These are phyloP conservation scores for Patella depressa DNA, from an alignment of 2,888 invertebrate species.

Conservation along the genomic window DNA sequence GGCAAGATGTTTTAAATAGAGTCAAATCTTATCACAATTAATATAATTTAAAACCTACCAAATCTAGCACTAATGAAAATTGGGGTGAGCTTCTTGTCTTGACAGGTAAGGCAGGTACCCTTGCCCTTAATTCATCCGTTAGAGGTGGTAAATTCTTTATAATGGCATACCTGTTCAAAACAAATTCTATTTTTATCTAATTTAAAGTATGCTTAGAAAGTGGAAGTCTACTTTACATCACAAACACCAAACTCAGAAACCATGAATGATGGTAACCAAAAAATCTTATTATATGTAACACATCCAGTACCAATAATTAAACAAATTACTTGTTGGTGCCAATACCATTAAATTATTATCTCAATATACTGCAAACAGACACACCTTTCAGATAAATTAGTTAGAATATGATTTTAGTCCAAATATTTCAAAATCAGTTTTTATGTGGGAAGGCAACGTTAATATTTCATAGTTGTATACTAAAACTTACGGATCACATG, in stretches of 20 bases:
- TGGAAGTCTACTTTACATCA: too few species aligned
- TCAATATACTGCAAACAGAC: constrained; percentile 6
- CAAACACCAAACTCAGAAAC: too few species aligned
- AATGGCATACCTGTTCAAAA: constrained; percentile 74
- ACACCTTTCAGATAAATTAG: background rate
- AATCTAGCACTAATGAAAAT: constrained; percentile 82
- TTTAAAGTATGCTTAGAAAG: too few species aligned
- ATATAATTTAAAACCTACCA: constrained; percentile 76
- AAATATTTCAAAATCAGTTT: too few species aligned
- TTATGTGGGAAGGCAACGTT: too few species aligned
- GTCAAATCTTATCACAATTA: background rate
- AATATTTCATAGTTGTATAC: too few species aligned
- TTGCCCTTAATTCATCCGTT: constrained; percentile 82
- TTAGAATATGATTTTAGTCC: too few species aligned
- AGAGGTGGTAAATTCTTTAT: constrained; percentile 91
- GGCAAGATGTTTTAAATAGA: background rate
- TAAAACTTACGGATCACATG: constrained; percentile 82
- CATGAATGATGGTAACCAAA: too few species aligned
- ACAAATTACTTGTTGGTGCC: background rate
- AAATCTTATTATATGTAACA: too few species aligned
- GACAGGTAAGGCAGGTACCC: constrained; percentile 82
- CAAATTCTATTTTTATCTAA: too few species aligned
- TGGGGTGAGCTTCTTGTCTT: constrained; percentile 93
- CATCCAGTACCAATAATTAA: background rate
- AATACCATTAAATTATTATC: background rate